Evolutionary conservation across 2,888 invertebrate genomes (phyloP).

Genomic region (Cepaea hortensis): DNA sequence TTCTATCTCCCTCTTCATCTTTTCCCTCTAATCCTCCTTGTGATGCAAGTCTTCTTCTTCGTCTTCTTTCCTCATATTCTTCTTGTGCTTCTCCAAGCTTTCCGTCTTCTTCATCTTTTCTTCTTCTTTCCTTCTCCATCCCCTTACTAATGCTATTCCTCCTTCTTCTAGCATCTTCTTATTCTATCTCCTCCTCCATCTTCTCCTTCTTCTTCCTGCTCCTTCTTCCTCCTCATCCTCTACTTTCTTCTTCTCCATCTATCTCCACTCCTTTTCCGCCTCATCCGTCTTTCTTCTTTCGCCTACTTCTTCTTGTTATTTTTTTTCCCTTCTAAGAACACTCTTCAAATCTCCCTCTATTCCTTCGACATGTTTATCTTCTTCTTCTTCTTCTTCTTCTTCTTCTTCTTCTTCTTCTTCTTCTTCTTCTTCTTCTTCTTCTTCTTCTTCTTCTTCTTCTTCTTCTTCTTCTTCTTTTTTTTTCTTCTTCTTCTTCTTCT

Average conservation of each 20-base stretch:
- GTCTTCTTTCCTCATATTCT: background rate
- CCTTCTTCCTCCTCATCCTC: background rate
- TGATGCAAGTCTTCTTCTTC: background rate
- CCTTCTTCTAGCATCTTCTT: background rate
- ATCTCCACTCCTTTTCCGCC: background rate
- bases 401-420: background rate
- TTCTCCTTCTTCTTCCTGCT: background rate
- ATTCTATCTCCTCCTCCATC: background rate
- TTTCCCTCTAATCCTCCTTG: background rate
- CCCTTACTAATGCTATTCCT: background rate
- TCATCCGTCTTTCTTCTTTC: background rate
- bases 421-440: background rate
- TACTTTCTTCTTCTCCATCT: background rate
- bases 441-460: background rate
- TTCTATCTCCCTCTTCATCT: background rate
- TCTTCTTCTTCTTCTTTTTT: background rate
- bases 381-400: slow-evolving; percentile 8
- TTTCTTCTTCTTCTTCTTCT: background rate
- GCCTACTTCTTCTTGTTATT: background rate
- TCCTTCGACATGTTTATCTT: background rate
- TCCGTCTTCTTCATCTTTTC: background rate
- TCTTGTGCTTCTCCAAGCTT: background rate
- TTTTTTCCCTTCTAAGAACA: background rate
- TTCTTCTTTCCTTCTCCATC: background rate
- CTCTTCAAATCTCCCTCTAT: background rate